Base-by-base conservation (phyloP, 2,113 vertebrate genomes). In the Sitta europaea region DNA sequence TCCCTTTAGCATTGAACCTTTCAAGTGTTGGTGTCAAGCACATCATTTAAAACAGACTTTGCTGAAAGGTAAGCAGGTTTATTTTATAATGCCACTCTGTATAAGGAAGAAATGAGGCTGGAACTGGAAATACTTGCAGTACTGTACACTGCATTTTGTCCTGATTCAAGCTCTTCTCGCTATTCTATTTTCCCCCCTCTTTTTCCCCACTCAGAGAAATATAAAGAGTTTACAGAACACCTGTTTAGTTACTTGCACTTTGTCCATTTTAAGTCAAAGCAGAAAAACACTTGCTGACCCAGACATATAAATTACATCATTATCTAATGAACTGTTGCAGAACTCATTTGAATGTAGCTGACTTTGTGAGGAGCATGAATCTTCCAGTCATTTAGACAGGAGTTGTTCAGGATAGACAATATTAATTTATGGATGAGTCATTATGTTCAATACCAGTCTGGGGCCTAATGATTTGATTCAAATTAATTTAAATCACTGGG, bases 381-480 rank as follows among this genome's bases (percentile, higher is more conserved):
- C 93, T 94, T 97, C 50, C 77, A 97, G 95, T 94, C 92, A 97
- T 98, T 98, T 97, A 97, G 96, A 96, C 93, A 97, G 90, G 83
- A 96, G 92, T 86, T 95, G 79, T 94, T 97, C 95, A 95, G 96
- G 79, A 92, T 85, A 98, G 97, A 97, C 91, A 97, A 97, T 98
- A 97, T 97, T 98, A 98, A 98, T 98, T 98, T 98, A 95, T 80
- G 81, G 84, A 97, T 98, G 97, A 98, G 89, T 98, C 98, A 98
- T 97, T 97, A 97, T 96, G 94, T 94, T 97, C 96, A 96, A 89
- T 74, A 94, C 81, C 77, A 97, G 96, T 97, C 97, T 97, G 94
- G 51, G 96, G 95, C 94, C 95, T 97, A 98, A 98, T 97, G 96
- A 97, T 97, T 97, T 97, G 96, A 98, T 97, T 97, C 95, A 97